phyloP scores from a whole-genome alignment of 23 tunicate genomes.

The Aplidium turbinatum region DNA sequence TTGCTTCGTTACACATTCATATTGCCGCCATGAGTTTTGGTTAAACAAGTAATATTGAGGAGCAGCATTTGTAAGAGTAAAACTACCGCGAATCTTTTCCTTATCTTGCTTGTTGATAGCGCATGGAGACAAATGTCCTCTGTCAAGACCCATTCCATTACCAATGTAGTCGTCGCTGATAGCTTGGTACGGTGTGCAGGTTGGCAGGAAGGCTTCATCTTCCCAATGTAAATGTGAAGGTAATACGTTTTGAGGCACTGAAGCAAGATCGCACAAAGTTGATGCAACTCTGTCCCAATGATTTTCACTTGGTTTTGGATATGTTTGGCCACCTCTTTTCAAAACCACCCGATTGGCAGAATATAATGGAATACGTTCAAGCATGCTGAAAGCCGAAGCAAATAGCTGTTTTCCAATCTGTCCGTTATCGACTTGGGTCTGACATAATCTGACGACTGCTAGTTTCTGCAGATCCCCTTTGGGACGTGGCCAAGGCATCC shows the following conservation, averaged over 20 bases:
- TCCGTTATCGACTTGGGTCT: slow-evolving; percentile 35
- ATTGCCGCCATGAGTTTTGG: slow-evolving; percentile 71
- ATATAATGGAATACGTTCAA: slow-evolving; percentile 68
- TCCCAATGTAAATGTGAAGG: slow-evolving; percentile 48
- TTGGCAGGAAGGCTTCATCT: slow-evolving; percentile 1
- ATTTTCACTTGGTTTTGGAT: slow-evolving; percentile 46
- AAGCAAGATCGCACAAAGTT: slow-evolving; percentile 38
- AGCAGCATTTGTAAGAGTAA: slow-evolving; percentile 97
- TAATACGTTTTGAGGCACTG: slow-evolving; percentile 22
- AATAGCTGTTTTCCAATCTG: slow-evolving; percentile 20
- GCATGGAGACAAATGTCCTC: slow-evolving; percentile 93
- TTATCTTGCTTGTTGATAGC: slow-evolving; percentile 68
- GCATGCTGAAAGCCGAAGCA: slow-evolving; percentile 62
- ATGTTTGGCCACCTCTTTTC: slow-evolving; percentile 10
- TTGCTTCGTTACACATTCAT: slow-evolving; percentile 77
- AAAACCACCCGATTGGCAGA: slow-evolving; percentile 62
- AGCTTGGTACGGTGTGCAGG: slow-evolving; percentile 72
- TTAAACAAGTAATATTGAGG: slow-evolving; percentile 87
- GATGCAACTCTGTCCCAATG: slow-evolving; percentile 71
- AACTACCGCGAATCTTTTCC: slow-evolving; percentile 65
- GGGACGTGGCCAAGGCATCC: slow-evolving; percentile 63
- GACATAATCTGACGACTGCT: slow-evolving; percentile 69
- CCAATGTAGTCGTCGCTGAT: slow-evolving; percentile 56
- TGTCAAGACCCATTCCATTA: slow-evolving; percentile 56
- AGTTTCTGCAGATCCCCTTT: neutral